Conservation (phyloP, 2,888 invertebrate species). For the Campoplex nolae region DNA sequence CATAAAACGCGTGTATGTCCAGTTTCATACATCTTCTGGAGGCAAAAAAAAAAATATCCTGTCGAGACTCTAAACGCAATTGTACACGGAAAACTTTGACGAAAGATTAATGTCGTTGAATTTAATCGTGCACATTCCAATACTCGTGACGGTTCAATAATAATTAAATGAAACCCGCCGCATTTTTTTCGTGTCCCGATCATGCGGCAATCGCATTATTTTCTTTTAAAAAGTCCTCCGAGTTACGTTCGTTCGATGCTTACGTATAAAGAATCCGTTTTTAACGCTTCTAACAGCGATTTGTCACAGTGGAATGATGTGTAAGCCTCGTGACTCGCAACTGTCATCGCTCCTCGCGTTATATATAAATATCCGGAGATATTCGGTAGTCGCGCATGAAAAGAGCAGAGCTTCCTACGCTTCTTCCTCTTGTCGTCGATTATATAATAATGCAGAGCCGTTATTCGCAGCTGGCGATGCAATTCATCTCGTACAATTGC, state of each 20-base stretch:
- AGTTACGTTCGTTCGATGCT: too few species aligned
- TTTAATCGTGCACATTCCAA: too few species aligned
- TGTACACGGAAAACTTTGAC: not conserved
- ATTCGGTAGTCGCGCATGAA: slow-evolving; percentile 17
- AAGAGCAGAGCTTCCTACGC: slow-evolving; percentile 49
- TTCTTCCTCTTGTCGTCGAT: slow-evolving; percentile 36
- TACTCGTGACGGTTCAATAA: too few species aligned
- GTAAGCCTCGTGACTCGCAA: slow-evolving; percentile 46
- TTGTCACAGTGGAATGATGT: slow-evolving; percentile 39
- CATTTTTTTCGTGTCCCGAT: too few species aligned
- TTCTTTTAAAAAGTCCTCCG: too few species aligned
- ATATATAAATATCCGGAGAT: slow-evolving; percentile 43
- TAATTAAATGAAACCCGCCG: too few species aligned
- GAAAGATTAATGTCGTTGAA: too few species aligned
- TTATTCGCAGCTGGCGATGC: slow-evolving; percentile 60
- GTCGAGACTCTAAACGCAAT: too few species aligned
- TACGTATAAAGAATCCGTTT: too few species aligned
- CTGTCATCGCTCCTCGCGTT: slow-evolving; percentile 6
- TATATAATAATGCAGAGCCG: slow-evolving; percentile 42
- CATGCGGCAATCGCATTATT: not conserved
- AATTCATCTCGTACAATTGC: slow-evolving; percentile 54
- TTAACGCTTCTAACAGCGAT: not conserved
- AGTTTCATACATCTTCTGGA: too few species aligned
- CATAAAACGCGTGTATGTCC: not conserved
- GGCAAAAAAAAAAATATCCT: not conserved